Evolutionary conservation across 2,113 vertebrate species (phyloP).

Genomic region (Silurus meridionalis): DNA sequence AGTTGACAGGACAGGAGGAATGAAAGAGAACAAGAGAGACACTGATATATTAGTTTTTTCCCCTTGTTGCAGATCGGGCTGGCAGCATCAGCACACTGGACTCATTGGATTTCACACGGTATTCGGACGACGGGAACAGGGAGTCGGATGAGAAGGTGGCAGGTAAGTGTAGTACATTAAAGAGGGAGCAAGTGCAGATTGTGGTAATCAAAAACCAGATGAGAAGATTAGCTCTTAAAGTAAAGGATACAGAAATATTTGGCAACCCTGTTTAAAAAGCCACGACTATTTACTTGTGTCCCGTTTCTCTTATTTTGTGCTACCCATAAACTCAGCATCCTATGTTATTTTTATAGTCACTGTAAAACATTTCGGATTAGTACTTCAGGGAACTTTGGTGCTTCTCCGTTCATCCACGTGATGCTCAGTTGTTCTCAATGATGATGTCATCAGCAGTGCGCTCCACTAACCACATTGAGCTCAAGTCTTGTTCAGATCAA

Average conservation of each 20-base stretch:
- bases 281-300: background rate
- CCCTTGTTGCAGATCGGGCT: conserved; percentile 81
- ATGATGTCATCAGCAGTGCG: conserved; percentile 30
- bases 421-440: conserved; percentile 31
- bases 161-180: conserved; percentile 74
- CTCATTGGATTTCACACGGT: conserved; percentile 97
- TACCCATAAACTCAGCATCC: background rate
- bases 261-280: background rate
- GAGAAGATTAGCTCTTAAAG: background rate
- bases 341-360: background rate
- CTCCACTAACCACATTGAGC: conserved; percentile 38
- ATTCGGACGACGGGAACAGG: conserved; percentile 97
- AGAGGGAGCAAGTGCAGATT: too few species aligned
- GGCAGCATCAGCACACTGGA: conserved; percentile 98
- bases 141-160: conserved; percentile 93
- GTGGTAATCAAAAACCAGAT: conserved; percentile 1
- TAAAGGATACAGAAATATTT: background rate
- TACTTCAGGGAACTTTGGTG: conserved; percentile 16
- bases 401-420: background rate
- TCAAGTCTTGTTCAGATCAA: background rate
- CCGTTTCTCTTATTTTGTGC: background rate
- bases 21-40: background rate
- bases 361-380: background rate
- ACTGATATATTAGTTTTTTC: background rate
- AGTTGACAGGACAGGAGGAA: background rate